These are phyloP conservation scores for Oceanites oceanicus DNA, from an alignment of 2,113 vertebrate genomes.

Conservation along the genomic window DNA sequence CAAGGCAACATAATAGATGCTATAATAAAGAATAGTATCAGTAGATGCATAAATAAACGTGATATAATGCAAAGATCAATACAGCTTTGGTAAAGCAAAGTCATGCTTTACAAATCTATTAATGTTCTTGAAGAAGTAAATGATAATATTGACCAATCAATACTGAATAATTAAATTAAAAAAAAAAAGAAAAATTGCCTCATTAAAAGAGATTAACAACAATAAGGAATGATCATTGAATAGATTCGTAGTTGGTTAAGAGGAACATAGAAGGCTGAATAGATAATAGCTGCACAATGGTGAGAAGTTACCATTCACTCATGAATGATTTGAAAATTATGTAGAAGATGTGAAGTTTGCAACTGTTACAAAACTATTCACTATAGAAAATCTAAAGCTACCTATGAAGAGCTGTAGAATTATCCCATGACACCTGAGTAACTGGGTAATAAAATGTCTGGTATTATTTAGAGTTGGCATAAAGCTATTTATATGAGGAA, in stretches of 20 bases:
- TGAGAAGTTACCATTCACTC: not conserved
- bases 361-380: not conserved
- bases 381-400: not conserved
- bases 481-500: not conserved
- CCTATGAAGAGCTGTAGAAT: not conserved
- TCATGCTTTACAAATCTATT: not conserved
- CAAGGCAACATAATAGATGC: not conserved
- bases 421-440: not conserved
- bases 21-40: not conserved
- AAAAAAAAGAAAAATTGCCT: not conserved
- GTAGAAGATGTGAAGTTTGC: not conserved
- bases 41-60: not conserved
- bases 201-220: not conserved
- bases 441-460: not conserved
- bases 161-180: not conserved
- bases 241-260: not conserved
- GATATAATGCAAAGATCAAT: not conserved
- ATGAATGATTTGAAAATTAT: not conserved
- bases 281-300: not conserved
- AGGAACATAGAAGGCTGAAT: not conserved
- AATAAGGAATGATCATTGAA: not conserved
- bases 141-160: not conserved
- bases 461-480: not conserved
- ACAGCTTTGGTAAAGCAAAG: not conserved
- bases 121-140: not conserved